Evolutionary conservation across 2,888 invertebrate species (phyloP).

Genomic region (Yponomeuta cagnagella): DNA sequence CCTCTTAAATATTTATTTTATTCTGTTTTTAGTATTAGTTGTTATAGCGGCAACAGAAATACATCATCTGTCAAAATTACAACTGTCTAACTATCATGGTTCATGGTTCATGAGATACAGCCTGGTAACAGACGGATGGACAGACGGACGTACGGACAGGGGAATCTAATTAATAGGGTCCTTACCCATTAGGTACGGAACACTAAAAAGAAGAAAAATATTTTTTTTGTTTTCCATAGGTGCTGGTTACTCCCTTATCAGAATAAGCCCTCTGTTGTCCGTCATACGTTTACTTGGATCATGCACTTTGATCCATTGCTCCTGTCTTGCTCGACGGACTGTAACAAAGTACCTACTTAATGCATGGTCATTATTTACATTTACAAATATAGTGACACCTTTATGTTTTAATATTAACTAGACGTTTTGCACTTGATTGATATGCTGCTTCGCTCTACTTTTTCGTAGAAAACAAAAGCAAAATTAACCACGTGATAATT

Average conservation of each 20-base stretch:
- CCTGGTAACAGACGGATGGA: too few species aligned
- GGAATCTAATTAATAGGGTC: too few species aligned
- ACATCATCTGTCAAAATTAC: too few species aligned
- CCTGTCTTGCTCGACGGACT: conserved; percentile 54
- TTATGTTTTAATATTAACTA: not conserved
- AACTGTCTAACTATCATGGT: too few species aligned
- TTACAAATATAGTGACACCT: conserved; percentile 5
- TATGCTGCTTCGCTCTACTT: not conserved
- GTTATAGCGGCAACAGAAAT: too few species aligned
- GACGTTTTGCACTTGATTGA: not conserved
- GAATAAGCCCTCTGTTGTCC: not conserved
- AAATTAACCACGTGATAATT: not conserved
- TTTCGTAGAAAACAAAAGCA: not conserved
- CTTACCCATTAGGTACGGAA: too few species aligned
- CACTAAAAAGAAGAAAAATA: too few species aligned
- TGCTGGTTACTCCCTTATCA: not conserved
- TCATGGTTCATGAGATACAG: too few species aligned
- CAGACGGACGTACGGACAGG: too few species aligned
- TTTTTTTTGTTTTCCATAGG: too few species aligned
- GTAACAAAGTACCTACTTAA: conserved; percentile 42
- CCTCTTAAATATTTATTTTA: too few species aligned
- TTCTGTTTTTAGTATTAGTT: too few species aligned
- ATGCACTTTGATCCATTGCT: conserved; percentile 30
- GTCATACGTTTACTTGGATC: not conserved
- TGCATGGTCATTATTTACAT: conserved; percentile 6